Evolutionary conservation across 2,888 invertebrate genomes (phyloP), one percentile per base, ranked within the genome.

Genomic region (Drosophila affinis): DNA sequence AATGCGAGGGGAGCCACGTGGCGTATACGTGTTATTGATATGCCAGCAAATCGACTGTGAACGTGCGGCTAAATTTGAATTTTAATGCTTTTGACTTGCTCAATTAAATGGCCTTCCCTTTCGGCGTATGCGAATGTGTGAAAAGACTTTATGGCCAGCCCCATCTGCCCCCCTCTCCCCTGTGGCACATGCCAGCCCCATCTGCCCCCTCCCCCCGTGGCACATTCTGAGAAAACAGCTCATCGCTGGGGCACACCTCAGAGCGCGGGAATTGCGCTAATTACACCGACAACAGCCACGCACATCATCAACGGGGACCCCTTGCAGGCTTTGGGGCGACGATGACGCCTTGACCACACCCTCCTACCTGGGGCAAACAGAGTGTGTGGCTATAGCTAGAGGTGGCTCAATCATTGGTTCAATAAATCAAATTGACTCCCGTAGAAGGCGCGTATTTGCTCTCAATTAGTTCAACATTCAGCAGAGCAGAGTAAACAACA

Each of bases 381-480:
- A 39, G 49, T 55, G 60, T 21, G 18, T 21, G 21, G 3, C 55
- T 46, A 21, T 73, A 73, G 64, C 72, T 1, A 0, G 3, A 78
- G 72, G 70, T 71, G 73, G 58, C 76, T 81, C 21, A 21, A 85
- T 81, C 71, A 76, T 85, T 79, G 76, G 72, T 44, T 68, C 79
- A 82, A 83, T 83, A 79, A 87, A 87, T 87, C 85, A 85, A 85
- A 76, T 54, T 56, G 55, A 39, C 72, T 75, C 47, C 59, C 67
- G 75, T 62, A 68, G 61, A 73, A 72, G 62, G 72, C 51, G n/a
- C 77, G 71, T 85, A 79, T 85, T 83, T 83, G 72, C 88, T 74
- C 87, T 77, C 84, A 85, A 88, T 85, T 85, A 86, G 68, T 49
- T 77, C 21, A 61, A 69, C 79, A 84, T 87, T 87, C n/a, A 78